Evolutionary conservation across 2,888 invertebrate species (phyloP), one percentile per base, ranked within the genome.

Genomic region (Machimus rusticus): DNA sequence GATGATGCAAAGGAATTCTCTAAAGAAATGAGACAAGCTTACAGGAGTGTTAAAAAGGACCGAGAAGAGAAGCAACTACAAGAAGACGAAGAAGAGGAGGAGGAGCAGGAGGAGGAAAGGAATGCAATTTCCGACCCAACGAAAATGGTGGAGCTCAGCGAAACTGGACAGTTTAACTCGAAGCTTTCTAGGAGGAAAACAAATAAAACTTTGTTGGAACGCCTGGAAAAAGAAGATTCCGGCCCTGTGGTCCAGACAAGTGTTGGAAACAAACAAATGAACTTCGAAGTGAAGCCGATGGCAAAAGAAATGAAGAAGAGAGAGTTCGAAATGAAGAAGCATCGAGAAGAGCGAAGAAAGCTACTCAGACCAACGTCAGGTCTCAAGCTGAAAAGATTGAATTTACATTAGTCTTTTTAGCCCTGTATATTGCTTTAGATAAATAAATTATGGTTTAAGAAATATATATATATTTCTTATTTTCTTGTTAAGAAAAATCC

Each of bases 1-100:
- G 98, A 97, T 89, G 97, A 98, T 91, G 97, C 97, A 86, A 95
- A 95, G 88, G 94, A 95, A 5, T 97, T 96, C 96, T 94, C 95
- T 0, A 95, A 96, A 90, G 97, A 98, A 93, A 95, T 97, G 87
- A 96, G 96, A 90, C 95, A 95, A 93, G 95, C 91, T 90, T 93
- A 91, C 93, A 94, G 91, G 91, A 94, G 90, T 90, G 93, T 91
- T 85, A 92, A 90, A 91, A 91, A 90, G 90, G 92, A 89, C 39
- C 91, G 91, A 90, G 89, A 90, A 92, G 90, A 90, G 92, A 89
- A 91, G 88, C 88, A 90, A 16, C 89, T 90, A 14, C 90, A 90
- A 9, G 90, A 90, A n/a, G 89, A 91, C 76, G 90, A 91, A 74
- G 91, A 92, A 19, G 91, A 93, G 78, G 90, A 91, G 77, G 90